These are phyloP conservation scores for Tiliacea citrago DNA, from an alignment of 2,888 invertebrate genomes.

Conservation along the genomic window DNA sequence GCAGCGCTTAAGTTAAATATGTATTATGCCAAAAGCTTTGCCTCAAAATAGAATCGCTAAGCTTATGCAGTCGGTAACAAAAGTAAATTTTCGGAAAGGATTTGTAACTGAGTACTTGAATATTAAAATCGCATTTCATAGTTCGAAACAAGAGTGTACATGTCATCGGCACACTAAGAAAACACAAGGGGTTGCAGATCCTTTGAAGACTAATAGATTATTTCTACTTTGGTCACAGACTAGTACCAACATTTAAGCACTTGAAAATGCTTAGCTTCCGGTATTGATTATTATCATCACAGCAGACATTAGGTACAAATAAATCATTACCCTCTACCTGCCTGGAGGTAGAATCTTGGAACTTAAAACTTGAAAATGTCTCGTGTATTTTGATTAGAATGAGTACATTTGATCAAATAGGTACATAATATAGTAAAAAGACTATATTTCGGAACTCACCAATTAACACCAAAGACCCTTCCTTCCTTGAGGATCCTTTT, in stretches of 20 bases:
- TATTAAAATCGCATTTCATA: neutral
- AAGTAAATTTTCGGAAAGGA: neutral
- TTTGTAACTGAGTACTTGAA: neutral
- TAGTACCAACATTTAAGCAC: neutral
- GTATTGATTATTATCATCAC: neutral
- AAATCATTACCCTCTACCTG: neutral
- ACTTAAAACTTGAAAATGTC: neutral
- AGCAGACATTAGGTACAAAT: neutral
- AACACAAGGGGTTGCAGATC: neutral
- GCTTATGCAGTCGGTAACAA: no score
- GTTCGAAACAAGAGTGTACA: neutral
- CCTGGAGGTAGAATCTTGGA: neutral
- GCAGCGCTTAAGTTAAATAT: neutral
- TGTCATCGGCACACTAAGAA: no score
- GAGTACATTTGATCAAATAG: neutral
- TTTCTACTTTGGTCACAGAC: neutral
- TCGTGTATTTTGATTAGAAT: neutral
- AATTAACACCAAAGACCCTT: neutral
- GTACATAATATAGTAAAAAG: neutral
- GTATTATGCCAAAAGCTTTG: neutral
- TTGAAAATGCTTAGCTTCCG: neutral
- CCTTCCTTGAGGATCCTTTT: neutral
- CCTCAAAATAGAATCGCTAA: neutral
- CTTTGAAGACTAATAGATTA: neutral
- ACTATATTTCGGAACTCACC: slow-evolving; percentile 23